Evolutionary conservation across 2,888 invertebrate genomes (phyloP), one percentile per base, ranked within the genome.

Genomic region (Polylopha cassiicola): DNA sequence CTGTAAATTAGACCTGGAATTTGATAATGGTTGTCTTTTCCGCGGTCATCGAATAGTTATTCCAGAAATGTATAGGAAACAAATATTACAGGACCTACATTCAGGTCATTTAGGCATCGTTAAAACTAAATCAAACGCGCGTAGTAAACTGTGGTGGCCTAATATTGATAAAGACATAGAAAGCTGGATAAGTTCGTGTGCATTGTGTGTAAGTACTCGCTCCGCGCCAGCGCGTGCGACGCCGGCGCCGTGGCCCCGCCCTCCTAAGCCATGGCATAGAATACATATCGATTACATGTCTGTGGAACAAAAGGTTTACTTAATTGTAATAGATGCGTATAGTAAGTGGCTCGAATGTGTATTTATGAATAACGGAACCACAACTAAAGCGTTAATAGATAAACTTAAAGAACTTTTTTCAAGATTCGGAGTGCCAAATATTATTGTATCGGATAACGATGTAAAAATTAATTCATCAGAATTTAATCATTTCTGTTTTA

Each of bases 221-320:
- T 10, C 21, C 37, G 37, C 33, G 33, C 27, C 5, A n/a, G 27
- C 17, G 14, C 37, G 15, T 15, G 28, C 28, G 11, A 17, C 24
- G 10, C 20, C 34, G 27, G 24, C 37, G 41, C 29, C 45, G n/a
- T 48, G 48, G 48, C 46, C 47, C 20, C 34, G 37, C n/a, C 37
- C 47, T 6, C 21, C 32, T 7, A 16, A 7, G 20, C 29, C 47
- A 2, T 47, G 46, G 48, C 29, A 43, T 6, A 38, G 47, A 10
- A 15, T 51, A 10, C 51, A 51, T 18, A 46, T 51, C n/a, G 49
- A 51, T 16, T 51, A 51, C 23, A 41, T 51, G 43, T 21, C 39
- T 1, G 16, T 48, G 10, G 41, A 36, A 14, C 39, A 48, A 10
- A 23, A 24, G 33, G 5, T 15, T 4, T 34, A 17, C 20, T 21